These are phyloP conservation scores for Sebastes kiyomatsui DNA, from an alignment of 2,797 vertebrate species.

Conservation along the genomic window DNA sequence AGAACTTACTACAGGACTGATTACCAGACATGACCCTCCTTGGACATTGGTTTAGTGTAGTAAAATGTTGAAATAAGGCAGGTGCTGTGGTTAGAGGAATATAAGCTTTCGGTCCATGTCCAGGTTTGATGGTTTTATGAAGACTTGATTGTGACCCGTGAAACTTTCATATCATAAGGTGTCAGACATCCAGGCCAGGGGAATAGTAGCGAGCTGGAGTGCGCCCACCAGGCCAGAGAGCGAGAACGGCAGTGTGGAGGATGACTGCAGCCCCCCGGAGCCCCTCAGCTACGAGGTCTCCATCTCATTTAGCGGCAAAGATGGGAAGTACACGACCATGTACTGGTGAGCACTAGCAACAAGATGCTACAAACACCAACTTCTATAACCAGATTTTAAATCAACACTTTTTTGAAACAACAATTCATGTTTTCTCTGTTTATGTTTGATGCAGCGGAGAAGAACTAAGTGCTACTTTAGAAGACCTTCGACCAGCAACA, in stretches of 20 bases:
- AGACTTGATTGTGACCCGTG: neutral
- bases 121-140: neutral
- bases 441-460: constrained; percentile 83
- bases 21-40: neutral
- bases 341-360: constrained; percentile 83
- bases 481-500: constrained; percentile 94
- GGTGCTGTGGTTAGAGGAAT: neutral
- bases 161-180: constrained; percentile 76
- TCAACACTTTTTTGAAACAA: neutral
- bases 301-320: constrained; percentile 89
- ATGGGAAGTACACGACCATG: constrained; percentile 90
- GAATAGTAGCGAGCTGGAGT: constrained; percentile 86
- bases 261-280: constrained; percentile 71
- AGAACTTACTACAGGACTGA: neutral
- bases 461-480: constrained; percentile 90
- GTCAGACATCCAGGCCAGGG: constrained; percentile 90
- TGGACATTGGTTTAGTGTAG: neutral
- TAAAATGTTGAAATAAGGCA: neutral
- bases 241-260: constrained; percentile 76
- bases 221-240: constrained; percentile 80
- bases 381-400: neutral
- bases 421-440: neutral
- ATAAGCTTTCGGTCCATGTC: neutral
- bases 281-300: constrained; percentile 88
- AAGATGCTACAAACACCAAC: neutral